Conservation (phyloP, 2,888 invertebrate genomes). For the Panzeria rudis region DNA sequence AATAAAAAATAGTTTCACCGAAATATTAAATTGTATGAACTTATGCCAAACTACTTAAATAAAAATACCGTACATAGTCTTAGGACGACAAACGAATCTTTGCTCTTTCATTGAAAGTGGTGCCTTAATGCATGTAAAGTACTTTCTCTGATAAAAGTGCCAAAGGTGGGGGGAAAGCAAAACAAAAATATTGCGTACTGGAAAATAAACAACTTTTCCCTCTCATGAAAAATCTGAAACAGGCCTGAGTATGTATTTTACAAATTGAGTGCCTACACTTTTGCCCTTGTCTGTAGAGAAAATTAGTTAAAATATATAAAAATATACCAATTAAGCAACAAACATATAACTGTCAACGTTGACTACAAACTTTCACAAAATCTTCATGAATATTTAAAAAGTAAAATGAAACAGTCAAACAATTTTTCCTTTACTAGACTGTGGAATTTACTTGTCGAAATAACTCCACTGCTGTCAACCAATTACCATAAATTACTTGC, state of each 20-base stretch:
- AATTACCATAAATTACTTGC: conserved; percentile 60
- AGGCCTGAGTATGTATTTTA: too few relatives aligned
- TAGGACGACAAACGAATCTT: too few relatives aligned
- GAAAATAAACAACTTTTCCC: too few relatives aligned
- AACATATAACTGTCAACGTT: neutral
- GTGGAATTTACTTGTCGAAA: conserved; percentile 4
- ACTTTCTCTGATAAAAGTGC: too few relatives aligned
- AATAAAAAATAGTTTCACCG: too few relatives aligned
- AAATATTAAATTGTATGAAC: too few relatives aligned
- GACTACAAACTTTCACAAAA: neutral
- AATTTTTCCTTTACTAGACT: conserved; percentile 1
- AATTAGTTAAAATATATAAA: neutral
- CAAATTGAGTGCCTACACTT: neutral
- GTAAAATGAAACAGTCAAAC: neutral
- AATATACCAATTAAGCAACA: neutral
- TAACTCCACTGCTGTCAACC: conserved; percentile 40
- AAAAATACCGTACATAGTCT: too few relatives aligned
- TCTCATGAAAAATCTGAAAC: too few relatives aligned
- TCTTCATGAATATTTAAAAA: conserved; percentile 27
- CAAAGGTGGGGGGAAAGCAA: neutral
- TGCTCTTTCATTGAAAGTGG: too few relatives aligned
- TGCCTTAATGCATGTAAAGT: too few relatives aligned
- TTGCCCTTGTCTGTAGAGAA: neutral
- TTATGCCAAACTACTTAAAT: too few relatives aligned
- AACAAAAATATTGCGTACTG: too few relatives aligned